Percentiles rank a stretch among this genome's conserved stretches.
Conservation (phyloP, 2,888 invertebrate species). For the Ectemnius continuus region DNA sequence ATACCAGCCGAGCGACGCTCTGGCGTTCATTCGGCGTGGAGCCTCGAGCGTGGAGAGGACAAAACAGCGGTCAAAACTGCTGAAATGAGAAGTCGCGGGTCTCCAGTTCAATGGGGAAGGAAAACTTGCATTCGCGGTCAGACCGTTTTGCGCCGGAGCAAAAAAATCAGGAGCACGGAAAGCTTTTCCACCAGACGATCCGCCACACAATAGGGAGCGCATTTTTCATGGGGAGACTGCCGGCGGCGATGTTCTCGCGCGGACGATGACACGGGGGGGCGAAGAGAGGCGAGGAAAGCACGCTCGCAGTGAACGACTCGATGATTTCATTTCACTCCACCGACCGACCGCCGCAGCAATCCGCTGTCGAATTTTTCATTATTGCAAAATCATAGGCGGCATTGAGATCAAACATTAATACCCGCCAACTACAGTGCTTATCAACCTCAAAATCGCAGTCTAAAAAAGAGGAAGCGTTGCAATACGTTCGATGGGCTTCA, state of each 20-base stretch:
- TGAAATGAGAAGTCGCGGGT: background rate
- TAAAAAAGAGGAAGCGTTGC: too few relatives aligned
- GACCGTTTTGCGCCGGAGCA: background rate
- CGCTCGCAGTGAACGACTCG: constrained; percentile 48
- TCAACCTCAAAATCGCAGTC: too few relatives aligned
- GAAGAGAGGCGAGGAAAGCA: constrained; percentile 49
- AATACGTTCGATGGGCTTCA: too few relatives aligned
- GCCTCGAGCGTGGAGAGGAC: too few relatives aligned
- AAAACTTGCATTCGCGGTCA: background rate
- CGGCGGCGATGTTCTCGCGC: background rate
- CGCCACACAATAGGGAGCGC: background rate
- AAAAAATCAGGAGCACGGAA: background rate
- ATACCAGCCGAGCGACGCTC: background rate
- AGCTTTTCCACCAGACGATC: background rate
- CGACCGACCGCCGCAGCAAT: constrained; percentile 24
- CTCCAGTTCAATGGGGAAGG: background rate
- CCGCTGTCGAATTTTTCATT: too few relatives aligned
- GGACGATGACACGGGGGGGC: constrained; percentile 27
- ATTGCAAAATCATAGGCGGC: too few relatives aligned
- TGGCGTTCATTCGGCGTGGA: background rate
- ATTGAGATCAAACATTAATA: too few relatives aligned
- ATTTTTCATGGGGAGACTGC: constrained; percentile 3
- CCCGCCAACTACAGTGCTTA: too few relatives aligned
- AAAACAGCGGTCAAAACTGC: background rate
- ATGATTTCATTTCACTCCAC: constrained; percentile 50